Conservation (phyloP, 1,140 invertebrate genomes). For the Acyrthosiphon pisum region DNA sequence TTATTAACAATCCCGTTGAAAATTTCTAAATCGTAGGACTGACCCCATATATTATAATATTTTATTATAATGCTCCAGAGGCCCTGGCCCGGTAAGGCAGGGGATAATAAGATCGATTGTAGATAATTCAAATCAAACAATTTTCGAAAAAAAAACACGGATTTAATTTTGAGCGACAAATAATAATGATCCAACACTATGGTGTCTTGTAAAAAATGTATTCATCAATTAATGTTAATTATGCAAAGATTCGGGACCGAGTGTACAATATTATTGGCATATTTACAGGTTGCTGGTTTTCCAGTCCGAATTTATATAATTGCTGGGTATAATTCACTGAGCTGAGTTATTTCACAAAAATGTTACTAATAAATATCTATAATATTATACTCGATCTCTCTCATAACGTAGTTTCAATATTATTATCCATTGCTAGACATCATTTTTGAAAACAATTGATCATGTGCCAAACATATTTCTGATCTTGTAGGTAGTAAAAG, state of each 20-base stretch:
- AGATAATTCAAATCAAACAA: neutral
- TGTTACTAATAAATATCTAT: neutral
- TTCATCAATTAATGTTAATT: too few relatives aligned
- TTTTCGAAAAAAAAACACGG: neutral
- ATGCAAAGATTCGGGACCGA: too few relatives aligned
- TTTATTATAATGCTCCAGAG: too few relatives aligned
- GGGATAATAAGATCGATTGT: neutral
- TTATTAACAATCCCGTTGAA: neutral
- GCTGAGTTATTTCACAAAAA: neutral
- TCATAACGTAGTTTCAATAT: neutral
- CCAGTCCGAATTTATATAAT: neutral
- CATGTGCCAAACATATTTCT: neutral
- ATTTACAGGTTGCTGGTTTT: too few relatives aligned
- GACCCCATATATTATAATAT: neutral
- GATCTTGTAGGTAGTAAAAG: neutral
- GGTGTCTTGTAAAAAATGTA: neutral
- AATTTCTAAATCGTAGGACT: neutral
- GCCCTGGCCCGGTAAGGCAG: neutral
- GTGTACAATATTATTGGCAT: too few relatives aligned
- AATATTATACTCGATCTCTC: neutral
- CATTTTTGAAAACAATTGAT: neutral
- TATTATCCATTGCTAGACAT: neutral
- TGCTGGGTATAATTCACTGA: neutral
- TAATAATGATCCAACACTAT: neutral
- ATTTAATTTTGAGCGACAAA: neutral